phyloP scores from a whole-genome alignment of 2,113 vertebrate species.

The Coptodon bakossiorum region DNA sequence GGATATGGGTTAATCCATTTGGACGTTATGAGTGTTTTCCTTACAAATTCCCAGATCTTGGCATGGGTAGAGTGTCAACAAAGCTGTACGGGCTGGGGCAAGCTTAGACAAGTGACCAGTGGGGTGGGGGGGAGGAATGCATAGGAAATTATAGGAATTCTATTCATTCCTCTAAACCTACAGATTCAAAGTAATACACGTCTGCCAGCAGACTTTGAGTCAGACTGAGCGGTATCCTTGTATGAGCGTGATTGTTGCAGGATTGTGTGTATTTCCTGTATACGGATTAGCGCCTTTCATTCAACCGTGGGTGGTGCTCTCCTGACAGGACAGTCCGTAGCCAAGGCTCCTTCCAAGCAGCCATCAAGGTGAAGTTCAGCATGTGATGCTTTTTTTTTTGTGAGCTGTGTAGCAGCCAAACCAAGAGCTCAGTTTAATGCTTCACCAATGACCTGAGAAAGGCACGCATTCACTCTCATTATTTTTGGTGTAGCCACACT shows the following conservation, averaged over 20 bases:
- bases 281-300: not conserved
- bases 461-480: not conserved
- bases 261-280: not conserved
- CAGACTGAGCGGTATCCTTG: not conserved
- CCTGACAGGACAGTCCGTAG: not conserved
- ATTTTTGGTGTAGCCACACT: not conserved
- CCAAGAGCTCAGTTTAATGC: not conserved
- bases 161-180: slow-evolving; percentile 47
- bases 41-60: slow-evolving; percentile 50
- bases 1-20: slow-evolving; percentile 50
- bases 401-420: not conserved
- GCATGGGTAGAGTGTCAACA: slow-evolving; percentile 49
- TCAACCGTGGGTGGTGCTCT: not conserved
- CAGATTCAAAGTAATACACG: slow-evolving; percentile 13
- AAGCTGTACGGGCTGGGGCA: slow-evolving; percentile 42
- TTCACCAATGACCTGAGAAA: not conserved
- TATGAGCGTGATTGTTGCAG: not conserved
- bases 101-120: slow-evolving; percentile 64
- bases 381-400: not conserved
- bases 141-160: slow-evolving; percentile 61
- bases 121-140: slow-evolving; percentile 44
- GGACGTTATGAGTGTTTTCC: slow-evolving; percentile 31
- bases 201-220: not conserved
- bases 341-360: not conserved
- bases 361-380: slow-evolving; percentile 24